Evolutionary conservation across 2,797 vertebrate genomes (phyloP).

Genomic region (Cryptoprocta ferox): DNA sequence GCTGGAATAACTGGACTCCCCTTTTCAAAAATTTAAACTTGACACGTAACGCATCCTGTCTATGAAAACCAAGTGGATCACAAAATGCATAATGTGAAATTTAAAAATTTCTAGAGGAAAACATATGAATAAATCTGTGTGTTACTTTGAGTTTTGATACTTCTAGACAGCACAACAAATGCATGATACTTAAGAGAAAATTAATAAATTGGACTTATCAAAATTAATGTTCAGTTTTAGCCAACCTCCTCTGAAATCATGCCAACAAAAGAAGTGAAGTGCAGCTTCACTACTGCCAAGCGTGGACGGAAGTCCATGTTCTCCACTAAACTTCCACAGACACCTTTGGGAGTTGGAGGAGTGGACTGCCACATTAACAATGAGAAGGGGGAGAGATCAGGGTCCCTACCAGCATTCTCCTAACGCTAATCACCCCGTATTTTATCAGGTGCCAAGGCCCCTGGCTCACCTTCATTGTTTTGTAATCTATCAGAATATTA

Average conservation of each 20-base stretch:
- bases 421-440: not conserved
- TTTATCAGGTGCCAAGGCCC: not conserved
- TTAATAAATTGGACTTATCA: not conserved
- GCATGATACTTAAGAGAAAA: not conserved
- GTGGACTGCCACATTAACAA: not conserved
- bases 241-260: not conserved
- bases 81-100: not conserved
- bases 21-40: not conserved
- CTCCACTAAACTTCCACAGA: not conserved
- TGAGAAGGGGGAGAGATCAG: not conserved
- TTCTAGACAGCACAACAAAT: not conserved
- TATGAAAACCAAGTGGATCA: not conserved
- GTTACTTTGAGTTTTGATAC: not conserved
- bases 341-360: no score
- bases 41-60: not conserved
- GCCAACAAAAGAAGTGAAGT: not conserved
- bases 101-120: not conserved
- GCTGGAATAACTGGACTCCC: not conserved
- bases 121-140: not conserved
- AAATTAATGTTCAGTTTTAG: not conserved
- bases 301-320: not conserved
- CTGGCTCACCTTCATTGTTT: not conserved
- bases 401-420: not conserved
- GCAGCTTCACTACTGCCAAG: not conserved
- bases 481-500: not conserved